Base-by-base conservation (phyloP, 2,113 vertebrate species). In the Illadopsis cleaveri region DNA sequence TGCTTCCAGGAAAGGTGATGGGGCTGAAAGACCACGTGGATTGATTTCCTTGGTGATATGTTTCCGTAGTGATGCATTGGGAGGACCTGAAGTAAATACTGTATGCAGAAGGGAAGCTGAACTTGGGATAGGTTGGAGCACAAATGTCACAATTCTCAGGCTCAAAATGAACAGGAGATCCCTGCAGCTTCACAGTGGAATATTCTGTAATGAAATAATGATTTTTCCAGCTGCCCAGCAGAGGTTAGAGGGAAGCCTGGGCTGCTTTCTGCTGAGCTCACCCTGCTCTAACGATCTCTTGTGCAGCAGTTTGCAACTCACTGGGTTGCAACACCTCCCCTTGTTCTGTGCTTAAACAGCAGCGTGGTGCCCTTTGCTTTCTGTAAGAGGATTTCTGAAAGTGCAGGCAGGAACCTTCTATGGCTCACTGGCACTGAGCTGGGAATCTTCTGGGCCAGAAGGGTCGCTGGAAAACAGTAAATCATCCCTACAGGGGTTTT, bases 41-140 rank as follows among this genome's bases (percentile, higher is more conserved):
- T 57, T 45, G 0, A 31, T 24, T 28, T 48, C 23, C 4, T 4
- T 20, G 23, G 14, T 0, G 2, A 18, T 31, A 48, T 54, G 14
- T 17, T 16, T 31, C 77, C 0, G 0, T 15, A 2, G 2, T 0
- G 68, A 1, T 35, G 58, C 16, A 30, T 7, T 3, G 40, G 40
- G 40, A 13, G 40, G 13, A 40, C 40, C 38, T 40, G 42, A 5
- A 31, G 11, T 7, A 19, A 65, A 22, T 24, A 4, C 2, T 4
- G 14, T 22, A 16, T 48, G 31, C 18, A 7, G 13, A 31, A 33
- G 14, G 28, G 33, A 15, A 9, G 44, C 85, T 25, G 5, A 22
- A 3, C 20, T 21, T 3, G 15, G 17, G 12, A 18, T 18, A 4
- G 42, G 19, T 0, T 9, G 12, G 5, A 16, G 57, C 38, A 5